Percentiles rank a stretch among this genome's conserved stretches.
These are phyloP conservation scores for Drosophila mettleri DNA, from an alignment of 2,888 invertebrate species.

Conservation along the genomic window DNA sequence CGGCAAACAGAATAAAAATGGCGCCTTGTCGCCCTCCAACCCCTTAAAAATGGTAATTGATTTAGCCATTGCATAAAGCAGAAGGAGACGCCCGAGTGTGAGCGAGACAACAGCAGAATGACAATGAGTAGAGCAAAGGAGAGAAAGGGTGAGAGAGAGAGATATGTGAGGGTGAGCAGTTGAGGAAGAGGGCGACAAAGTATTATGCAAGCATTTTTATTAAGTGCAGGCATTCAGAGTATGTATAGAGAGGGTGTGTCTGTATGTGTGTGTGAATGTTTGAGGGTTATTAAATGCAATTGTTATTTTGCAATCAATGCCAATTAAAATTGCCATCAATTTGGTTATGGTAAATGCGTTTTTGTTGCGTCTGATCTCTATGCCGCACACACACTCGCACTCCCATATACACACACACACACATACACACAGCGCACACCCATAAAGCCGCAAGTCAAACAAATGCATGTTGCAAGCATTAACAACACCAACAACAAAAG, in stretches of 20 bases:
- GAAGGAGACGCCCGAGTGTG: background rate
- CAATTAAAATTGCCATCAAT: slow-evolving; percentile 67
- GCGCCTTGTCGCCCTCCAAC: background rate
- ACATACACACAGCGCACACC: background rate
- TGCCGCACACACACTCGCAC: slow-evolving; percentile 13
- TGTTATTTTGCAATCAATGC: slow-evolving; percentile 73
- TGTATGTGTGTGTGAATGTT: slow-evolving; percentile 9
- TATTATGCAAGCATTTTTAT: slow-evolving; percentile 36
- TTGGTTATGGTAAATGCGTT: slow-evolving; percentile 61
- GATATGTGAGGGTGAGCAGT: background rate
- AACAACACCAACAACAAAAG: slow-evolving; percentile 28
- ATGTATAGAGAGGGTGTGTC: background rate
- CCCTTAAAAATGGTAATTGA: slow-evolving; percentile 1
- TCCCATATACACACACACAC: background rate
- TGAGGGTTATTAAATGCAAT: slow-evolving; percentile 59
- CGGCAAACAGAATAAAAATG: slow-evolving; percentile 5
- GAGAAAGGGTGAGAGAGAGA: background rate
- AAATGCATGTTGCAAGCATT: slow-evolving; percentile 47
- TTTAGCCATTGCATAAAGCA: background rate
- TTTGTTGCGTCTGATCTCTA: slow-evolving; percentile 57
- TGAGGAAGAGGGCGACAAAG: background rate
- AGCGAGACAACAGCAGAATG: background rate
- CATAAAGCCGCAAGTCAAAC: slow-evolving; percentile 52
- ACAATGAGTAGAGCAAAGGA: background rate
- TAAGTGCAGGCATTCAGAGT: slow-evolving; percentile 2